A percentile compares a stretch with the other conserved stretches of the same genome.
Conservation (phyloP, 2,888 invertebrate species). For the Cryptocheilus praepositus region DNA sequence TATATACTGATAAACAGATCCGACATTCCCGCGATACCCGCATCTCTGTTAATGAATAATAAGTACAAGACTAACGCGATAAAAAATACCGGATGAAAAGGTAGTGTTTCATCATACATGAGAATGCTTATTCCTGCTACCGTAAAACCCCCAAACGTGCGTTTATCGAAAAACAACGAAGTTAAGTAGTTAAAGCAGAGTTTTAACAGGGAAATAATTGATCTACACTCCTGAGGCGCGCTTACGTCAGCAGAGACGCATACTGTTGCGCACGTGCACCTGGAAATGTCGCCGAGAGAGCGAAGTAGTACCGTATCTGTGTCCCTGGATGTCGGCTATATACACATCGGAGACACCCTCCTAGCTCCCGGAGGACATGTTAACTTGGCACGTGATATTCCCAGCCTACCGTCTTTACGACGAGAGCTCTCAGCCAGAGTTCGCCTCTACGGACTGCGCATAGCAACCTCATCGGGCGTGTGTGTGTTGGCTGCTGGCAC, state of each 20-base stretch:
- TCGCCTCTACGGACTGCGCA: constrained; percentile 25
- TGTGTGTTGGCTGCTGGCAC: neutral
- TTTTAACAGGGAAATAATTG: too few species aligned
- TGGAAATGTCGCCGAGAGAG: constrained; percentile 10
- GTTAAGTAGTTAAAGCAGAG: too few species aligned
- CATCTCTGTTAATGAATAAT: too few species aligned
- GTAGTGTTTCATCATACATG: too few species aligned
- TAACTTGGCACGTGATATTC: constrained; percentile 65
- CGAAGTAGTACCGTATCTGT: constrained; percentile 15
- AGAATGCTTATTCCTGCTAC: too few species aligned
- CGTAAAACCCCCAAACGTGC: too few species aligned
- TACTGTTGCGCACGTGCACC: constrained; percentile 1
- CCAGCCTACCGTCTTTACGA: constrained; percentile 52
- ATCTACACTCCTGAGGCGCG: too few species aligned
- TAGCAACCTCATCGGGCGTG: constrained; percentile 28
- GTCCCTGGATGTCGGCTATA: constrained; percentile 31
- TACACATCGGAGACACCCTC: constrained; percentile 28
- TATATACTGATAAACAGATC: too few species aligned
- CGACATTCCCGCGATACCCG: too few species aligned
- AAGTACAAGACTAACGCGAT: too few species aligned
- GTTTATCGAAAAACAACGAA: too few species aligned
- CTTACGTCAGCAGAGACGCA: neutral
- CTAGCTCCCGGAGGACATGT: constrained; percentile 60
- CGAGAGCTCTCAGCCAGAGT: constrained; percentile 45
- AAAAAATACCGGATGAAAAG: too few species aligned